Percentiles rank a stretch among this genome's conserved stretches.
phyloP scores from a whole-genome alignment of 1,140 invertebrate species.

The Trinorchestia longiramus region DNA sequence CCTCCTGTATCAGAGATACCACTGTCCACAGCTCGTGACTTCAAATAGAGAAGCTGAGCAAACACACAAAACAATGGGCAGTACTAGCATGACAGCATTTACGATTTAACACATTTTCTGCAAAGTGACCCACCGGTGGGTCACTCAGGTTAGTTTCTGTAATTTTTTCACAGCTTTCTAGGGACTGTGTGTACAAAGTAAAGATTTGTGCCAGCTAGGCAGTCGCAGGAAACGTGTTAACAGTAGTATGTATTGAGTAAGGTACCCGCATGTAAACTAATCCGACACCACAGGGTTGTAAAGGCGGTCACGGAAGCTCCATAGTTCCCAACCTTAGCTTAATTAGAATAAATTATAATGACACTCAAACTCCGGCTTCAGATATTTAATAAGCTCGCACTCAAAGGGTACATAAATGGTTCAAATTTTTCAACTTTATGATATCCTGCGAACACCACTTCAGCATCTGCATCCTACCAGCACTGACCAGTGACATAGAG shows the following conservation, averaged over 20 bases:
- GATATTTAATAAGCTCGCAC: background rate
- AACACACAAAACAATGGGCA: background rate
- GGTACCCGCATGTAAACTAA: background rate
- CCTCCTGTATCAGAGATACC: background rate
- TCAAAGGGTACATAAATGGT: background rate
- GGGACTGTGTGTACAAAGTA: no score
- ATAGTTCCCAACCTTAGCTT: background rate
- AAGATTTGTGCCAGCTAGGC: background rate
- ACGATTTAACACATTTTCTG: no score
- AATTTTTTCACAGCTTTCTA: no score
- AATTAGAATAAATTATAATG: background rate
- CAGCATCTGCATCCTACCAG: background rate
- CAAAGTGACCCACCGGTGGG: no score
- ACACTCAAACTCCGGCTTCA: background rate
- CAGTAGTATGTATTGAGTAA: background rate
- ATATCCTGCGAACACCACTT: background rate
- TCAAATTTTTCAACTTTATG: background rate
- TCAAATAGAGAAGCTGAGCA: background rate
- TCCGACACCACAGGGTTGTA: background rate
- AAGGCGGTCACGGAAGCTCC: background rate
- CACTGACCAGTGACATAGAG: slow-evolving; percentile 36
- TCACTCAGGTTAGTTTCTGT: no score
- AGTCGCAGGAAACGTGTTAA: no score
- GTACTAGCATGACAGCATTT: no score
- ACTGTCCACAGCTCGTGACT: background rate